phyloP scores from a whole-genome alignment of 64 coral and sea anemone species.

The Hydrozoanthus tunicans region DNA sequence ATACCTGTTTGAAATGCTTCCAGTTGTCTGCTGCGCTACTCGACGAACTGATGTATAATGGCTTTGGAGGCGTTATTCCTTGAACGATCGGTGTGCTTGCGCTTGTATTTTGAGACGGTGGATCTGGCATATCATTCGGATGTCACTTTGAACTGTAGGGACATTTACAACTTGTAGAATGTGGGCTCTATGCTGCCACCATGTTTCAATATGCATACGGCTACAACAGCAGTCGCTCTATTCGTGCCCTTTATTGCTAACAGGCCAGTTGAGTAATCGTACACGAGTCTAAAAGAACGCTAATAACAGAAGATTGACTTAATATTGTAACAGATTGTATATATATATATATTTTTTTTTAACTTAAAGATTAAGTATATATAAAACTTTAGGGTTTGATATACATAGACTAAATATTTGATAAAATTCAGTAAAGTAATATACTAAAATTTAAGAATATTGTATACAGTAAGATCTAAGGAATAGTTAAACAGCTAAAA shows the following conservation, averaged over 20 bases:
- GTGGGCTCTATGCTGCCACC: neutral
- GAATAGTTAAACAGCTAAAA: no score
- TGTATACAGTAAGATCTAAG: no score
- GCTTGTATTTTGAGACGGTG: neutral
- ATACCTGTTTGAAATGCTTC: constrained; percentile 62
- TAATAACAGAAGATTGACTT: no score
- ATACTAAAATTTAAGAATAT: no score
- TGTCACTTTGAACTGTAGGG: neutral
- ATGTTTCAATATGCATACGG: neutral
- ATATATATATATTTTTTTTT: no score
- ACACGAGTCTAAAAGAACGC: no score
- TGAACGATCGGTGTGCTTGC: constrained; percentile 1
- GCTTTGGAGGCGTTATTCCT: constrained; percentile 54
- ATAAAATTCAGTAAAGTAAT: no score
- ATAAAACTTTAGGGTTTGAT: no score
- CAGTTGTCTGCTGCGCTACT: constrained; percentile 41
- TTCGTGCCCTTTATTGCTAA: no score
- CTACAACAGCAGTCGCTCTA: neutral
- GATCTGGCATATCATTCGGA: constrained; percentile 17
- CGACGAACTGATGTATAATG: constrained; percentile 13
- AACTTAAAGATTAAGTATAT: no score
- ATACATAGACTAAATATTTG: no score
- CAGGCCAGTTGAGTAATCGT: neutral
- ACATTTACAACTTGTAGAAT: neutral
- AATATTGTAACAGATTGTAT: no score